Evolutionary conservation across 1,140 invertebrate species (phyloP).

Genomic region (Cydia amplana): DNA sequence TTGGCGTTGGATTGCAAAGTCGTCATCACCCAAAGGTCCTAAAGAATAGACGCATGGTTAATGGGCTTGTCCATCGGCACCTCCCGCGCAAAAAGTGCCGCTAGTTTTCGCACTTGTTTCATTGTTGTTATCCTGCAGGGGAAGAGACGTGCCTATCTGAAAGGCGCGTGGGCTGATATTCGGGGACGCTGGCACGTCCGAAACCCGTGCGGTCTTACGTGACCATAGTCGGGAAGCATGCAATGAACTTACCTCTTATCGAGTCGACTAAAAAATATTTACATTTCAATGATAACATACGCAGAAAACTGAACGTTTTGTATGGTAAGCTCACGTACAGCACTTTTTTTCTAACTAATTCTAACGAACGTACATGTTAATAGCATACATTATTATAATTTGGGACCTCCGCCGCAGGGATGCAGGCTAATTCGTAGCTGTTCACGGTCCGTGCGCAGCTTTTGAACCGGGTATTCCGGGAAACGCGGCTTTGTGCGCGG

Average conservation of each 20-base stretch:
- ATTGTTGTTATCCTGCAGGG: conserved; percentile 1
- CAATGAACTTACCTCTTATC: neutral
- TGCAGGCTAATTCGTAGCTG: conserved; percentile 38
- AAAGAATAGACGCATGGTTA: neutral
- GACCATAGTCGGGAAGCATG: neutral
- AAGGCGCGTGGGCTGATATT: conserved; percentile 7
- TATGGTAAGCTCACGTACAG: too few species aligned
- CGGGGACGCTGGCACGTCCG: conserved; percentile 15
- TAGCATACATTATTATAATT: conserved; percentile 11
- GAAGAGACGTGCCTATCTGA: conserved; percentile 16
- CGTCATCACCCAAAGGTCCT: neutral
- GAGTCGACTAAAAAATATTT: neutral
- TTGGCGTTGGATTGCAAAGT: neutral
- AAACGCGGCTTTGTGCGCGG: conserved; percentile 48
- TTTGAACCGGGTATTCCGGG: conserved; percentile 54
- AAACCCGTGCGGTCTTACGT: conserved; percentile 11
- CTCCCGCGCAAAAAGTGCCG: neutral
- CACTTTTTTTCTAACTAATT: neutral
- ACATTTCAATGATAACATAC: neutral
- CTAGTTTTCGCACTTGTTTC: conserved; percentile 11
- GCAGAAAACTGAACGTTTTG: too few species aligned
- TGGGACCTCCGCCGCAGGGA: neutral
- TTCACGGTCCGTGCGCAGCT: conserved; percentile 40
- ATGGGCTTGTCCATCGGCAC: neutral
- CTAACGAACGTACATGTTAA: neutral